phyloP scores from a whole-genome alignment of 2,113 vertebrate genomes.

The Anhinga anhinga region DNA sequence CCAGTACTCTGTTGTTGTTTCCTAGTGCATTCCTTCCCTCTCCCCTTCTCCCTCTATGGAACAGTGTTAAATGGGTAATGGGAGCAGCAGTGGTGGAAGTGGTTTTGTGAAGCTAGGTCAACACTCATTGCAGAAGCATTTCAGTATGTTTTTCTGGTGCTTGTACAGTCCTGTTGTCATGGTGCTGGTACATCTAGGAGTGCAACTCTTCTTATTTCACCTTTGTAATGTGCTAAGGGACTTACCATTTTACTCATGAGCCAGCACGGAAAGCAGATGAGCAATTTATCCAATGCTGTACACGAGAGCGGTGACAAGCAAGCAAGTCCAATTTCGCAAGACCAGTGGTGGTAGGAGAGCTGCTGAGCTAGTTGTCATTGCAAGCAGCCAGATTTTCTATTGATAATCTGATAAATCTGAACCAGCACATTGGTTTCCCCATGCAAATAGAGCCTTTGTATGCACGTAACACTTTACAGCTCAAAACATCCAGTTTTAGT shows the following conservation, averaged over 20 bases:
- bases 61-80: neutral
- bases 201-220: neutral
- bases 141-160: neutral
- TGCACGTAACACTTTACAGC: fast-evolving
- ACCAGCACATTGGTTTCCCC: neutral
- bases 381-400: neutral
- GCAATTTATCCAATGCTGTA: neutral
- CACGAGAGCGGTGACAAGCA: neutral
- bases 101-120: neutral
- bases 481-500: neutral
- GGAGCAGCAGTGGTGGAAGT: neutral
- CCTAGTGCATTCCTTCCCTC: neutral
- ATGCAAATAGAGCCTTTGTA: neutral
- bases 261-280: fast-evolving
- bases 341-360: neutral
- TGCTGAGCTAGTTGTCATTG: neutral
- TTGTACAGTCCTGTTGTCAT: neutral
- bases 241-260: neutral
- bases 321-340: neutral
- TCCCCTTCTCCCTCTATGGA: neutral
- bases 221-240: neutral
- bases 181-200: neutral
- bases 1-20: neutral
- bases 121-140: neutral
- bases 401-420: neutral